Evolutionary conservation across 2,113 vertebrate species (phyloP).

Genomic region (Forbesichthys papilliferus): DNA sequence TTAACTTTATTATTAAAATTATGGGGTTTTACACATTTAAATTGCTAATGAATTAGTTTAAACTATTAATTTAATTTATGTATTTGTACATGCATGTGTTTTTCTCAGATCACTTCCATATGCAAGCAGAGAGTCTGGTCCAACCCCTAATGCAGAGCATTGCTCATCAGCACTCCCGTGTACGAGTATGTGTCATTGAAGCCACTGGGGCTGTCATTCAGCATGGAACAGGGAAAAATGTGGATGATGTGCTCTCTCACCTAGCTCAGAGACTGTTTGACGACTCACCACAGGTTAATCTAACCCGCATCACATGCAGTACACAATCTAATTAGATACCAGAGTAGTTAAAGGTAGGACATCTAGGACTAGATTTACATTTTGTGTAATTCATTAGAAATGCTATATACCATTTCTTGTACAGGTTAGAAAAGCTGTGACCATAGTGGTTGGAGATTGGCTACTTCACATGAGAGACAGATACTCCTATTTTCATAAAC

Average conservation of each 20-base stretch:
- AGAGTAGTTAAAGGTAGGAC: too few relatives aligned
- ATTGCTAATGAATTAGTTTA: neutral
- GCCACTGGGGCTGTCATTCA: conserved; percentile 87
- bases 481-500: conserved; percentile 92
- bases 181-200: conserved; percentile 85
- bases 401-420: neutral
- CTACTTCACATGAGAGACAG: conserved; percentile 86
- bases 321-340: too few relatives aligned
- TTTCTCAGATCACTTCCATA: conserved; percentile 87
- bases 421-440: conserved; percentile 88
- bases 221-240: conserved; percentile 82
- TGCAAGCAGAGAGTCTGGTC: conserved; percentile 91
- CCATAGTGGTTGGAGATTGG: conserved; percentile 85
- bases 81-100: neutral
- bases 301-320: neutral
- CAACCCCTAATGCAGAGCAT: conserved; percentile 90
- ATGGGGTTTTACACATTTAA: neutral
- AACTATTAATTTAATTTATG: neutral
- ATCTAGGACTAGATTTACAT: too few relatives aligned
- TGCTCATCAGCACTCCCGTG: conserved; percentile 90
- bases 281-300: conserved; percentile 85
- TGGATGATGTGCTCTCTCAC: conserved; percentile 92
- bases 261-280: conserved; percentile 94
- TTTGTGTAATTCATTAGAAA: too few relatives aligned
- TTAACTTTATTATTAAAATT: too few relatives aligned